Base-by-base conservation (phyloP, 2,113 vertebrate genomes). In the Sigmodon hispidus region DNA sequence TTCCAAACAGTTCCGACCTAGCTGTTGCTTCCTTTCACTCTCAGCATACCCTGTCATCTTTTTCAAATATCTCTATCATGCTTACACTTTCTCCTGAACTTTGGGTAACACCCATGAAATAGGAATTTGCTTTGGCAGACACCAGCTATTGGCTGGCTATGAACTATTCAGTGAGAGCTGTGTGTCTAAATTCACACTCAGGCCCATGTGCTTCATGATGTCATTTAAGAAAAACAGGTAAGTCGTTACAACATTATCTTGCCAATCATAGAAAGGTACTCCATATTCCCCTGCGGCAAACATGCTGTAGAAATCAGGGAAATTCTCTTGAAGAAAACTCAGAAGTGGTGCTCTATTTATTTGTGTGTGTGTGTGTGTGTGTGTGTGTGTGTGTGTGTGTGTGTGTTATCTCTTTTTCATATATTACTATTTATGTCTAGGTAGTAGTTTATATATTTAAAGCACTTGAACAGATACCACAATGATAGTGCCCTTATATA, bases 161-260 rank as follows among this genome's bases (percentile, higher is more conserved):
- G 26, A 59, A 52, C 11, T 0, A 0, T 26, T 84, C 70, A 16
- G 0, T 1, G 1, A 36, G 48, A 92, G 26, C 75, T 13, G 6
- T 9, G 80, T 70, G 13, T 22, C 26, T 61, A 36, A 75, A 94
- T 91, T 93, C 85, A 90, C 0, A 16, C 95, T 91, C 29, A 83
- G 80, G 0, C 0, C 17, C 57, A 69, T 7, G 10, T 19, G 15
- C 36, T 57, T 94, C 55, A 15, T 7, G 81, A 63, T 0, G 8
- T 34, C 34, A 81, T 22, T 73, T 15, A 61, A 4, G 67, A 85
- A 69, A 76, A 94, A 70, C 0, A 90, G 72, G 22, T 22, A 29
- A 76, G 88, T 75, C 50, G 52, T 88, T 72, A 79, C 4, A 5
- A 94, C 92, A 96, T 77, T 75, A 96, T 96, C 85, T 73, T 61